Conservation (phyloP, 2,113 vertebrate species). For the Dipodomys ordii region DNA sequence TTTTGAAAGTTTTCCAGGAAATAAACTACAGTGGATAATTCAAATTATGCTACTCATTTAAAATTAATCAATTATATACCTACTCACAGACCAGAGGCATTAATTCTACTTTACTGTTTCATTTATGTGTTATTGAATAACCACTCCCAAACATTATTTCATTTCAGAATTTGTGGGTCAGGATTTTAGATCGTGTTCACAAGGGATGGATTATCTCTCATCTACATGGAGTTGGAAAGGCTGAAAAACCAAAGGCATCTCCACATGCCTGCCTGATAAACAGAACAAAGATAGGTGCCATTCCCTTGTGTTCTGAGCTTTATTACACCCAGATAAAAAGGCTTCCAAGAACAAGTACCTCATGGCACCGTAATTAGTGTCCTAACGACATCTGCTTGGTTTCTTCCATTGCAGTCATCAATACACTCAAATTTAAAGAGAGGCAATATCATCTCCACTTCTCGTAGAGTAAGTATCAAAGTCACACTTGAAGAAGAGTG, state of each 20-base stretch:
- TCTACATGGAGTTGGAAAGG: neutral
- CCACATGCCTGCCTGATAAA: neutral
- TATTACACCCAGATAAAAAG: too few species aligned
- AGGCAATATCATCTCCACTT: neutral
- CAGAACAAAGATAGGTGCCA: neutral
- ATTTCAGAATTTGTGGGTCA: neutral
- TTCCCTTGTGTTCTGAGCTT: neutral
- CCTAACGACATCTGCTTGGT: neutral
- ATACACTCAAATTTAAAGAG: neutral
- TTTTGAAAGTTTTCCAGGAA: neutral
- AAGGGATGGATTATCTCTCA: neutral
- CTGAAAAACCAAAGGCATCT: neutral
- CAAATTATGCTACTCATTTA: neutral
- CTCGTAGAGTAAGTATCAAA: neutral
- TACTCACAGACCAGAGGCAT: neutral
- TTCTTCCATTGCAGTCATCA: too few species aligned
- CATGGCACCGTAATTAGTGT: neutral
- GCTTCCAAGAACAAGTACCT: neutral
- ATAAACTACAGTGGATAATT: constrained; percentile 39
- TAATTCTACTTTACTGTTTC: neutral
- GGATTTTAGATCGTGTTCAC: neutral
- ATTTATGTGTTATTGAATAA: neutral
- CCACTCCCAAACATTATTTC: neutral
- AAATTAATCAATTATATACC: neutral
- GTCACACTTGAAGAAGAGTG: neutral